A percentile compares a stretch with the other conserved stretches of the same genome.
Evolutionary conservation across 2,888 invertebrate species (phyloP).

Genomic region (Gari tellinella): DNA sequence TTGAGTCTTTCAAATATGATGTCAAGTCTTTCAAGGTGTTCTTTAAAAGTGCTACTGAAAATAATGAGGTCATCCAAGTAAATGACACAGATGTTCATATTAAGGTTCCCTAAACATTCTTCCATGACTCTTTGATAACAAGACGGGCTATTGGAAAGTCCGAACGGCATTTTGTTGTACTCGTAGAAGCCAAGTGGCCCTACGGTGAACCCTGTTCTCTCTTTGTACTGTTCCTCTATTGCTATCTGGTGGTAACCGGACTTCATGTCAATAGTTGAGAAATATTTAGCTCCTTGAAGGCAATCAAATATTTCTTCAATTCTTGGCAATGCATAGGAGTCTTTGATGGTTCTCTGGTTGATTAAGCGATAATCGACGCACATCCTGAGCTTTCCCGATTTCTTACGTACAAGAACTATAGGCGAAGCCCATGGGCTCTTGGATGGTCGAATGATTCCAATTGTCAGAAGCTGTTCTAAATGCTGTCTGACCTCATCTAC

Average conservation of each 20-base stretch:
- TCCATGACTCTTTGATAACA: no score
- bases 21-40: constrained; percentile 18
- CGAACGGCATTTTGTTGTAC: constrained; percentile 31
- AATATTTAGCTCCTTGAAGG: constrained; percentile 38
- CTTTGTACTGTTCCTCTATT: constrained; percentile 44
- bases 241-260: constrained; percentile 51
- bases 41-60: constrained; percentile 6
- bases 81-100: no score
- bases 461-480: constrained; percentile 45
- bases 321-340: constrained; percentile 50
- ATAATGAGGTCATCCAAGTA: constrained; percentile 31
- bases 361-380: constrained; percentile 55
- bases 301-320: constrained; percentile 54
- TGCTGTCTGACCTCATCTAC: constrained; percentile 45
- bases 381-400: constrained; percentile 44
- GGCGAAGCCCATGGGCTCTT: constrained; percentile 46
- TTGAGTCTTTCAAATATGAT: constrained; percentile 12
- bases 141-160: constrained; percentile 15
- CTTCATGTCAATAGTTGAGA: constrained; percentile 44
- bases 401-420: constrained; percentile 48
- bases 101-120: no score
- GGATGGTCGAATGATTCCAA: constrained; percentile 50
- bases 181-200: constrained; percentile 13
- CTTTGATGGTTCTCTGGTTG: constrained; percentile 45
- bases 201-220: constrained; percentile 36